These are phyloP conservation scores for Callocephalon fimbriatum DNA, from an alignment of 2,113 vertebrate genomes.

Conservation along the genomic window DNA sequence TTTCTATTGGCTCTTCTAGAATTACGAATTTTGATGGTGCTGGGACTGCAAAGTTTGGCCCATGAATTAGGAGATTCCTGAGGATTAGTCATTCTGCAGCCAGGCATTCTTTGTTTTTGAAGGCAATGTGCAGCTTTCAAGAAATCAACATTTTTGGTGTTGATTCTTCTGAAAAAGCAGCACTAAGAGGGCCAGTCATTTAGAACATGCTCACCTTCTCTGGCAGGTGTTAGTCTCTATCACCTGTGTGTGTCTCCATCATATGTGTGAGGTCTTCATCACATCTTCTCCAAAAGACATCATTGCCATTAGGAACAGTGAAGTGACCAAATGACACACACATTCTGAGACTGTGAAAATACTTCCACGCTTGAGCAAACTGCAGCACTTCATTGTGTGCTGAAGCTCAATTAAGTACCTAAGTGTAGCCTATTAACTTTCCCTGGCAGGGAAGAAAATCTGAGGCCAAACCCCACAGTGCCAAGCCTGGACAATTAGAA, in stretches of 20 bases:
- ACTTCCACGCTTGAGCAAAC: neutral
- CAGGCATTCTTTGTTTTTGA: neutral
- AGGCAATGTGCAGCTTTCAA: neutral
- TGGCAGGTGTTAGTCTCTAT: neutral
- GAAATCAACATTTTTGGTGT: neutral
- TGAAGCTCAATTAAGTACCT: neutral
- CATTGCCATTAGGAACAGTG: neutral
- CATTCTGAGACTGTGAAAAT: fast-evolving
- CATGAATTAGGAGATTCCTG: neutral
- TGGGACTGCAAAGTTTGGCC: neutral
- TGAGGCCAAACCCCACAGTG: neutral
- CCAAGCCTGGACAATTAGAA: neutral
- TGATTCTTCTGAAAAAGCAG: neutral
- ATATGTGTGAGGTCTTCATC: neutral
- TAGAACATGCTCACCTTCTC: neutral
- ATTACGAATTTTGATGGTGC: neutral
- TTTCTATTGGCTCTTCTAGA: neutral
- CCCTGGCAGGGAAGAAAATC: fast-evolving
- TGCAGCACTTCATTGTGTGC: neutral
- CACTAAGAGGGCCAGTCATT: neutral
- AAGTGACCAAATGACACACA: neutral
- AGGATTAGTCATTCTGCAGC: neutral
- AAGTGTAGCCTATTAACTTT: neutral
- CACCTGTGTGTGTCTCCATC: too few relatives aligned
- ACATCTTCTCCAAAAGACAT: neutral